Base-by-base conservation (phyloP, 1,140 invertebrate species). In the Lepidurus packardi region DNA sequence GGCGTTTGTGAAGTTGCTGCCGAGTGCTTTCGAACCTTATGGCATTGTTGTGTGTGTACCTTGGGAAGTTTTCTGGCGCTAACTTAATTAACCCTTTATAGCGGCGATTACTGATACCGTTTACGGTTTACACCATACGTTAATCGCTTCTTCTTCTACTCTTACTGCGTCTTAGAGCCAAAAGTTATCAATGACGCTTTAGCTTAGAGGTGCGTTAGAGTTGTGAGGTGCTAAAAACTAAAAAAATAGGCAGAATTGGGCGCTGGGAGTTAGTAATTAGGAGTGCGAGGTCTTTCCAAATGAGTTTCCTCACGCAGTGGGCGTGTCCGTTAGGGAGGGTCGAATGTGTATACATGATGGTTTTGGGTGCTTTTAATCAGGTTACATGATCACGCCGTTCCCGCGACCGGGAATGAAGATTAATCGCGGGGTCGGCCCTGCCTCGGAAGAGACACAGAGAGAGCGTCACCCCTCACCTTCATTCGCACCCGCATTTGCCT, bases 341-440 rank as follows among this genome's bases (percentile, higher is more conserved):
- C 45, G n/a, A 34, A 65, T 65, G 53, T 65, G 21, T 65, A 65
- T 65, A 65, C 53, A 65, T 65, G 53, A 65, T 65, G 53, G 21
- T 21, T 21, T 65, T 13, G 53, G 53, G 34, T 34, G 16, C 53
- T 21, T 65, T 65, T 65, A 65, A 65, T 65, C 21, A 65, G 16
- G 16, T 65, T 65, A 65, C 53, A 21, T 65, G 53, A 65, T 65
- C 53, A 65, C 13, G 53, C 53, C 53, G 53, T 65, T 65, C 53
- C 53, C 21, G 53, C 16, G 53, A 65, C 53, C 53, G 53, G 9
- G 53, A 65, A 65, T 65, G 53, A 65, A 65, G 53, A 65, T 65
- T 65, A 65, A 65, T 65, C 6, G 53, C 53, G 53, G 53, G 53
- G 16, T 34, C 34, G 16, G 21, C 21, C 53, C 21, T 65, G 53